Base-by-base conservation (phyloP, 2,113 vertebrate genomes). In the Burhinus oedicnemus region DNA sequence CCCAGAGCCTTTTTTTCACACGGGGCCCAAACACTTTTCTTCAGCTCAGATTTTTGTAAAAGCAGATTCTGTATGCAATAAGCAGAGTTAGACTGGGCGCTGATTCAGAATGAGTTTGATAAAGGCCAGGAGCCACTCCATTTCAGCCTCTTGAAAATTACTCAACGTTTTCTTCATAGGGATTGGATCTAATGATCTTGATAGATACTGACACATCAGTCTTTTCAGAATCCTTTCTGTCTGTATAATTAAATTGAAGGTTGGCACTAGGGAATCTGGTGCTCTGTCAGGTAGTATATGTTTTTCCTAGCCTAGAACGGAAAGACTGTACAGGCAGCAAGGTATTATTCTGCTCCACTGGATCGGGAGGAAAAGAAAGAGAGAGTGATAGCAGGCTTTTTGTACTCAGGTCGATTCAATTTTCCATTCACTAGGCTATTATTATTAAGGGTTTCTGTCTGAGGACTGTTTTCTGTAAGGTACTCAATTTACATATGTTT, bases 221-320 rank as follows among this genome's bases (percentile, higher is more conserved):
- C 87, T 97, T 96, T 96, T 95, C 54, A 77, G 70, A 81, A 92
- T 95, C 42, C 77, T 95, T 88, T 87, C 36, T 96, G 47, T 57
- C 91, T 97, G 97, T 97, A 83, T 89, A 97, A 97, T 95, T 97
- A 96, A 97, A 97, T 86, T 96, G 94, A 97, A 97, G 90, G 21
- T 40, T 97, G 92, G 61, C 86, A 93, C 54, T 47, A 87, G 85
- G 83, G 82, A 87, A 96, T 96, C 68, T 81, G 64, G 42, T 83
- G n/a, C 34, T 95, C 74, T 96, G 75, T 97, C 91, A 95, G 77
- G 74, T 87, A 91, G 30, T 91, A 20, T 91, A 78, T 71, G 75
- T 54, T 77, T 96, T 78, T 66, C 47, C 51, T 89, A 51, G 21
- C 34, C 61, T 94, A 36, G 84, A 96, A 92, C 6, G 18, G 65